Evolutionary conservation across 1,140 invertebrate species (phyloP).

Genomic region (Agrilus planipennis): DNA sequence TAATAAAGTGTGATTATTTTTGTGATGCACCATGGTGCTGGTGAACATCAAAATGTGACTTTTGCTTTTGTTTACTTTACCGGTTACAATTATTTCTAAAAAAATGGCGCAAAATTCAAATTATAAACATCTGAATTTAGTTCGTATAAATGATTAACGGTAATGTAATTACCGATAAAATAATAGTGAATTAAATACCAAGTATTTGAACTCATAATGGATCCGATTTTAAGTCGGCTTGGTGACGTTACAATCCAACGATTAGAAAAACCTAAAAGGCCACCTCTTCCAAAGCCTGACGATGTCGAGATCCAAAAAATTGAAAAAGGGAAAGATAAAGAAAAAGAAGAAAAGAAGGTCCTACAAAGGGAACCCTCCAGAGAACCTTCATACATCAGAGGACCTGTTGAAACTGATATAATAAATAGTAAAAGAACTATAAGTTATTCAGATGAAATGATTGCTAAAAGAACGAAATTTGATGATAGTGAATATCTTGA

Average conservation of each 20-base stretch:
- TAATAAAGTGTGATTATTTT: too few relatives aligned
- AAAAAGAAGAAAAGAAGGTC: constrained; percentile 15
- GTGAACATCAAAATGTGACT: too few relatives aligned
- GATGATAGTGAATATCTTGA: constrained; percentile 11
- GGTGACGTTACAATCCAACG: constrained; percentile 32
- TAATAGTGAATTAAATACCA: too few relatives aligned
- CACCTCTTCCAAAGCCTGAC: too few relatives aligned
- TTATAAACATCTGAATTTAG: too few relatives aligned
- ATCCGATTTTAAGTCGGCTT: constrained; percentile 29
- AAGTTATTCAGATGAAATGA: constrained; percentile 13
- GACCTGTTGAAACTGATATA: too few relatives aligned
- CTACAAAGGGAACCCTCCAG: neutral
- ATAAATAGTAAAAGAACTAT: too few relatives aligned
- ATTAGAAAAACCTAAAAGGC: constrained; percentile 29
- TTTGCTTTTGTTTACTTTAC: constrained; percentile 7
- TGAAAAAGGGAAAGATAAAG: constrained; percentile 11
- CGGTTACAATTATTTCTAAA: constrained; percentile 1
- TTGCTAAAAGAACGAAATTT: constrained; percentile 9
- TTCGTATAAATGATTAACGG: too few relatives aligned
- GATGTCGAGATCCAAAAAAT: constrained; percentile 18
- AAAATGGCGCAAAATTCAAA: constrained; percentile 5
- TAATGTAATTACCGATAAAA: too few relatives aligned
- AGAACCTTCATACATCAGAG: too few relatives aligned
- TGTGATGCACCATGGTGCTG: too few relatives aligned
- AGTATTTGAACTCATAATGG: constrained; percentile 21